phyloP scores from a whole-genome alignment of 2,888 invertebrate species.

The Drosophila barbarae region DNA sequence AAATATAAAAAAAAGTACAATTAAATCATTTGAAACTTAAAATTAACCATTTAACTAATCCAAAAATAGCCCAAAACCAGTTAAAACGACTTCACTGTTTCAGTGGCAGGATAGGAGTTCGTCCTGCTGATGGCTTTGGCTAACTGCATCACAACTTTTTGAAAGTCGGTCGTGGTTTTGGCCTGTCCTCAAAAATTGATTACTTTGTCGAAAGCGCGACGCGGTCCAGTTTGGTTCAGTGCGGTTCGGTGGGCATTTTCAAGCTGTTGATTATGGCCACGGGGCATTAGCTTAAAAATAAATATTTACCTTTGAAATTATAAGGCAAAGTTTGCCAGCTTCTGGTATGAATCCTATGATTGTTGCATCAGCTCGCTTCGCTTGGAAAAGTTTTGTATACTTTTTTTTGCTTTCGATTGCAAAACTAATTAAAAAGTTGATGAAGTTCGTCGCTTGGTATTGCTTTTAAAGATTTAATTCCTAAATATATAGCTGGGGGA shows the following conservation, averaged over 20 bases:
- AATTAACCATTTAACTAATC: not conserved
- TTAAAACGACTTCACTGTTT: not conserved
- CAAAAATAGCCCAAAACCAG: not conserved
- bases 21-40: not conserved
- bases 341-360: conserved; percentile 39
- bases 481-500: conserved; percentile 2
- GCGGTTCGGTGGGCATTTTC: conserved; percentile 51
- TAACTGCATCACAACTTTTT: conserved; percentile 53
- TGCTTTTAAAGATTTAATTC: conserved; percentile 58
- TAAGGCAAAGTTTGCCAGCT: conserved; percentile 60
- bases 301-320: conserved; percentile 73
- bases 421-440: conserved; percentile 73
- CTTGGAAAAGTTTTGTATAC: conserved; percentile 18
- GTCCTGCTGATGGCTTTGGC: conserved; percentile 15
- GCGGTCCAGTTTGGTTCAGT: conserved; percentile 47
- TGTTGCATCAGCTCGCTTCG: conserved; percentile 30
- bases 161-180: conserved; percentile 54
- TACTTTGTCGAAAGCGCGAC: conserved; percentile 60
- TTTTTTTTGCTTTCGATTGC: conserved; percentile 59
- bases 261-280: conserved; percentile 72
- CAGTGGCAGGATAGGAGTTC: not conserved
- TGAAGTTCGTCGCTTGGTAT: conserved; percentile 59
- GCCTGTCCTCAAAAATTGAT: conserved; percentile 62
- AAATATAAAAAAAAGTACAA: not conserved
- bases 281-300: conserved; percentile 68